phyloP scores from a whole-genome alignment of 2,888 invertebrate species.

The Antitype chi region DNA sequence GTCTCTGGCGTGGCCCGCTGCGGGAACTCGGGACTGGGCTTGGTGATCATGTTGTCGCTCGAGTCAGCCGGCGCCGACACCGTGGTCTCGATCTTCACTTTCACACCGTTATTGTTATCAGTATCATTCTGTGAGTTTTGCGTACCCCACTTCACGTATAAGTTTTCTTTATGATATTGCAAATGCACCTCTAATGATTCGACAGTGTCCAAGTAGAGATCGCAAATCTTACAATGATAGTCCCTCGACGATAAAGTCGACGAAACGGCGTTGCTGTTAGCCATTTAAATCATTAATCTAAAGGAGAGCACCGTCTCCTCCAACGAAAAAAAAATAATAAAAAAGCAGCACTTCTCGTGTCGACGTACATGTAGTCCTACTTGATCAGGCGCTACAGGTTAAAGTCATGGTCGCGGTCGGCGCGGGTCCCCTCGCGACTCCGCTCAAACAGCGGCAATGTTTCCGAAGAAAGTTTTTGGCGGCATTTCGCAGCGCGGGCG shows the following conservation, averaged over 20 bases:
- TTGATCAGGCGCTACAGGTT: conserved; percentile 85
- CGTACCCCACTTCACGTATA: conserved; percentile 93
- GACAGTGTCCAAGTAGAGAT: conserved; percentile 93
- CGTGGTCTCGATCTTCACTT: conserved; percentile 91
- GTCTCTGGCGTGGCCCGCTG: conserved; percentile 91
- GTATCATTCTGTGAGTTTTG: conserved; percentile 91
- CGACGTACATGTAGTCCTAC: conserved; percentile 86
- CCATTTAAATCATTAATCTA: conserved; percentile 89
- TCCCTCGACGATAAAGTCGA: conserved; percentile 91
- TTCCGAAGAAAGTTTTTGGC: conserved; percentile 88
- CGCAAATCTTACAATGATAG: conserved; percentile 94
- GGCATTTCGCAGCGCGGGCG: conserved; percentile 86
- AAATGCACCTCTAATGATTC: conserved; percentile 95
- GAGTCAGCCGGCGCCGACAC: conserved; percentile 94
- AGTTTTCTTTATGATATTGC: conserved; percentile 95
- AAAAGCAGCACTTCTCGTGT: conserved; percentile 84
- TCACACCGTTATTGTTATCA: conserved; percentile 92
- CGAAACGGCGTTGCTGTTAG: conserved; percentile 89
- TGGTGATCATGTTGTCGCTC: conserved; percentile 92
- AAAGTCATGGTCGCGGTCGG: conserved; percentile 81
- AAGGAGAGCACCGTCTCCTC: conserved; percentile 88
- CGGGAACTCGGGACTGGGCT: conserved; percentile 91
- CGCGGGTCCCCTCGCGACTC: conserved; percentile 74
- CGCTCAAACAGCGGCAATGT: conserved; percentile 83
- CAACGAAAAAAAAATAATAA: conserved; percentile 89